Conservation (phyloP, 2,113 vertebrate species). For the Bolborhynchus lineola region DNA sequence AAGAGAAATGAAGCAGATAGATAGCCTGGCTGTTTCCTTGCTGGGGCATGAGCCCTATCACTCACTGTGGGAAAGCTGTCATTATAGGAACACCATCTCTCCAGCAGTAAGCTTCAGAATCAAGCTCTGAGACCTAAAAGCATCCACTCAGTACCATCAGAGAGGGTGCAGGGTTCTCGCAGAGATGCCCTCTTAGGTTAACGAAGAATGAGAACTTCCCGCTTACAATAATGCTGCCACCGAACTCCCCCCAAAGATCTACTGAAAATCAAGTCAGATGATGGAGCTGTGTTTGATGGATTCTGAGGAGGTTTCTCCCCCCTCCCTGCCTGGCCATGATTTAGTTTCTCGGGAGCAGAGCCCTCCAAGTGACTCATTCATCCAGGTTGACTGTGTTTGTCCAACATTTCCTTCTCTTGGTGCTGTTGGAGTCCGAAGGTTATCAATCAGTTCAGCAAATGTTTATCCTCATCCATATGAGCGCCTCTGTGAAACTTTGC, state of each 20-base stretch:
- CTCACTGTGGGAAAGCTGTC: background rate
- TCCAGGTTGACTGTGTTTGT: conserved; percentile 5
- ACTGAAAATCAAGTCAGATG: background rate
- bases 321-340: background rate
- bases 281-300: background rate
- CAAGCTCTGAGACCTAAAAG: background rate
- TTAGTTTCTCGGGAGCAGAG: background rate
- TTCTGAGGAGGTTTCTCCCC: background rate
- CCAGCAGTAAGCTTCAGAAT: background rate
- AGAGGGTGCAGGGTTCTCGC: background rate
- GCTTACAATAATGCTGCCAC: background rate
- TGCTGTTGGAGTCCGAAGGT: background rate
- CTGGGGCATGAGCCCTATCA: background rate
- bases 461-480: conserved; percentile 3
- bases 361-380: background rate
- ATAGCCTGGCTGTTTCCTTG: background rate
- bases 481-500: background rate
- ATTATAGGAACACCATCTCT: background rate
- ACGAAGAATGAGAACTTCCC: background rate
- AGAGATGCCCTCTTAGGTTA: background rate
- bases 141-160: background rate
- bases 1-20: background rate
- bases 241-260: background rate
- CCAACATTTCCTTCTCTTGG: background rate
- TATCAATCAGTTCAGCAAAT: conserved; percentile 12